phyloP scores from a whole-genome alignment of 2,797 vertebrate genomes.

The Lerista edwardsae region DNA sequence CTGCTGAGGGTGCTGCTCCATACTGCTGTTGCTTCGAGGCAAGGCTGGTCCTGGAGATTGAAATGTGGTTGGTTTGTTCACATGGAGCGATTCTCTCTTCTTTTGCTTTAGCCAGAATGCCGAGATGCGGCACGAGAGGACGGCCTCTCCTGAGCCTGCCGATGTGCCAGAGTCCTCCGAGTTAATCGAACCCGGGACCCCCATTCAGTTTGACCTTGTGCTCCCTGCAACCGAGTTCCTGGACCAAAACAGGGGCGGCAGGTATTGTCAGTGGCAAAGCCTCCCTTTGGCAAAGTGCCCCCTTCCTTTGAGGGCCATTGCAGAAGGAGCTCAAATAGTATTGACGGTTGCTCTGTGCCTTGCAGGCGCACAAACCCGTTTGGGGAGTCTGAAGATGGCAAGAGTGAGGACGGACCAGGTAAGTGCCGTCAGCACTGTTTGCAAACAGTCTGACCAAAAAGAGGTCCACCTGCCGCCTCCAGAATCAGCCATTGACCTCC shows the following conservation, averaged over 20 bases:
- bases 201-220: slow-evolving; percentile 96
- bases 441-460: not conserved
- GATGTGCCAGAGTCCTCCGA: slow-evolving; percentile 78
- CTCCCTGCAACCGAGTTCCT: slow-evolving; percentile 93
- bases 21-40: no score
- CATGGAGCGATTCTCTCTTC: not conserved
- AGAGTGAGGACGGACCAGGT: slow-evolving; percentile 83
- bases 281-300: not conserved
- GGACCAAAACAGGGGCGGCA: slow-evolving; percentile 94
- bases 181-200: slow-evolving; percentile 93
- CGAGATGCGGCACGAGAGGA: slow-evolving; percentile 62
- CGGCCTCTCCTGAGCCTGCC: slow-evolving; percentile 65
- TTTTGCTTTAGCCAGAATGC: slow-evolving; percentile 70
- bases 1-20: no score
- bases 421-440: slow-evolving; percentile 17
- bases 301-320: not conserved
- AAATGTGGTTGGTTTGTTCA: not conserved
- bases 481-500: not conserved
- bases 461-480: not conserved
- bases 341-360: not conserved
- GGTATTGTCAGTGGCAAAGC: slow-evolving; percentile 62
- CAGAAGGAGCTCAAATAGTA: not conserved
- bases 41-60: no score
- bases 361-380: slow-evolving; percentile 94
- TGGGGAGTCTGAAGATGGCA: slow-evolving; percentile 89